Percentiles rank a stretch among this genome's conserved stretches.
Evolutionary conservation across 2,113 vertebrate species (phyloP).

Genomic region (Gambusia affinis): DNA sequence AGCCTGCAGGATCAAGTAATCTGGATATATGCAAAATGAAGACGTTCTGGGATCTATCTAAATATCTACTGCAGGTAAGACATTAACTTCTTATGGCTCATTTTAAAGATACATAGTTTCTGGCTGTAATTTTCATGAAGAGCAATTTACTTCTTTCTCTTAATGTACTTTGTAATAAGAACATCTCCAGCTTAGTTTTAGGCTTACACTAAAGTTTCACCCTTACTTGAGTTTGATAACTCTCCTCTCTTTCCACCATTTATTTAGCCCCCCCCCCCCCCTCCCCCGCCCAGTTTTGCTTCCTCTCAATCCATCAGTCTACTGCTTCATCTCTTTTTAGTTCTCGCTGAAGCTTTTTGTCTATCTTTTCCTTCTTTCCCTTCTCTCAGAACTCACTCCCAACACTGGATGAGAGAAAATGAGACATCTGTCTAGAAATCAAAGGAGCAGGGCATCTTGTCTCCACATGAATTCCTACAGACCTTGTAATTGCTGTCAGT

Average conservation of each 20-base stretch:
- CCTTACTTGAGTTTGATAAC: constrained; percentile 46
- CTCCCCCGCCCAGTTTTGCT: not conserved
- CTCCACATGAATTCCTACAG: constrained; percentile 70
- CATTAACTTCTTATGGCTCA: not conserved
- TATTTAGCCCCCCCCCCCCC: not conserved
- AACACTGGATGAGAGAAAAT: constrained; percentile 15
- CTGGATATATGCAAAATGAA: not conserved
- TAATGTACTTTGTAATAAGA: constrained; percentile 7
- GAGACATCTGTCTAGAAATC: constrained; percentile 54
- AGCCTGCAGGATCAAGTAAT: not conserved
- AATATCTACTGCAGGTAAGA: not conserved
- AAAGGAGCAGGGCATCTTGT: constrained; percentile 45
- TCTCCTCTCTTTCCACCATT: constrained; percentile 1
- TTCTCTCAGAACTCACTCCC: constrained; percentile 31
- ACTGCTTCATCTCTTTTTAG: constrained; percentile 20
- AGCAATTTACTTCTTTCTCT: constrained; percentile 20
- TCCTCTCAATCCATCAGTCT: constrained; percentile 4
- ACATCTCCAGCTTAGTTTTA: constrained; percentile 28
- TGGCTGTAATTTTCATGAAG: not conserved
- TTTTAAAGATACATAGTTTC: not conserved
- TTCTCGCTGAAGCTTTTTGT: constrained; percentile 17
- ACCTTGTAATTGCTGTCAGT: constrained; percentile 78
- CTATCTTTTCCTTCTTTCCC: constrained; percentile 4
- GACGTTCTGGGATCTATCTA: not conserved
- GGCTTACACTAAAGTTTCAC: constrained; percentile 30